Conservation (phyloP, 2,888 invertebrate species). For the Acanthococcus lagerstroemiae region DNA sequence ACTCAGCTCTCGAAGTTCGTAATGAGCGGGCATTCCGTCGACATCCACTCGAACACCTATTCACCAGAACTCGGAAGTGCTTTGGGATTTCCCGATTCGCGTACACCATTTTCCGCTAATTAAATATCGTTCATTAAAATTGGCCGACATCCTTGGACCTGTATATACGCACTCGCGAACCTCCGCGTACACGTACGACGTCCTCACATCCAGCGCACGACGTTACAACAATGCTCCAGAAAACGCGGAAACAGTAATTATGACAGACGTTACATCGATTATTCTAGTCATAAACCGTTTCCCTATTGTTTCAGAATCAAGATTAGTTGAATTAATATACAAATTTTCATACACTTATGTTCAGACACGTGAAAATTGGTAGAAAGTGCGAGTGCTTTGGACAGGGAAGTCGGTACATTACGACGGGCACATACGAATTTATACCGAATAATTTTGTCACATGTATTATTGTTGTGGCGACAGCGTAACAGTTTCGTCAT, state of each 20-base stretch:
- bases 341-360: constrained; percentile 9
- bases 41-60: too few relatives aligned
- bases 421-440: too few relatives aligned
- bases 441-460: constrained; percentile 11
- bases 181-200: too few relatives aligned
- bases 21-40: too few relatives aligned
- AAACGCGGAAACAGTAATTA: constrained; percentile 22
- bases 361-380: constrained; percentile 18
- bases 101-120: too few relatives aligned
- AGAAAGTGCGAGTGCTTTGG: constrained; percentile 24
- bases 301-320: constrained; percentile 21
- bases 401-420: too few relatives aligned
- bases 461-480: constrained; percentile 1
- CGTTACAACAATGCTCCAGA: neutral
- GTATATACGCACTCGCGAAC: too few relatives aligned
- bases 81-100: too few relatives aligned
- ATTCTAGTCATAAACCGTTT: constrained; percentile 14
- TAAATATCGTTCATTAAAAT: too few relatives aligned
- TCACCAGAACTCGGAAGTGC: too few relatives aligned
- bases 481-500: constrained; percentile 18
- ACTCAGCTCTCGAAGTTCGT: too few relatives aligned
- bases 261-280: neutral
- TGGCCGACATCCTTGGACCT: too few relatives aligned
- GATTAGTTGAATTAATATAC: constrained; percentile 22
- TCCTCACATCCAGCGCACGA: neutral